phyloP scores from a whole-genome alignment of 30 jellyfish, hydroid and myxozoan genomes.

The Catostylus mosaicus region DNA sequence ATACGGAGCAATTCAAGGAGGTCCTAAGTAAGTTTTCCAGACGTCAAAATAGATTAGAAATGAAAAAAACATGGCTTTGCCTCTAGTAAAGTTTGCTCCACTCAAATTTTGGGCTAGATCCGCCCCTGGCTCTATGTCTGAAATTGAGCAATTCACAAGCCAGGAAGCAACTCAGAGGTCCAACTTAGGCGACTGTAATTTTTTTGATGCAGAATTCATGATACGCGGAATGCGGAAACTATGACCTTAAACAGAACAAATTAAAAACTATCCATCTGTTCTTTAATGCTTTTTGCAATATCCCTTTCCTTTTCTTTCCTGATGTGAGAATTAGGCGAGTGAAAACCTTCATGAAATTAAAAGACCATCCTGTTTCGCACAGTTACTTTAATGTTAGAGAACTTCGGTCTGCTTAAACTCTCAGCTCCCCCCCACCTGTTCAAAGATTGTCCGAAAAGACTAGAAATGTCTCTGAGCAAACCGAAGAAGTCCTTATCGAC shows the following conservation, averaged over 20 bases:
- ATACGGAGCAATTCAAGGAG: no score
- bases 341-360: constrained; percentile 25
- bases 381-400: constrained; percentile 30
- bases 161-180: constrained; percentile 19
- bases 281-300: constrained; percentile 9
- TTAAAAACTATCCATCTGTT: constrained; percentile 19
- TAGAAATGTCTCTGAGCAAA: background rate
- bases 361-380: constrained; percentile 28
- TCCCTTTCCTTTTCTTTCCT: constrained; percentile 24
- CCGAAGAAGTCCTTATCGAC: constrained; percentile 3
- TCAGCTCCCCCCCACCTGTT: constrained; percentile 30
- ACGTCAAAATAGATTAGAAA: no score
- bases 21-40: no score
- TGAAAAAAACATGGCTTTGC: no score
- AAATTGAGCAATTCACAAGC: constrained; percentile 20
- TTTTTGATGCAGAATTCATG: background rate
- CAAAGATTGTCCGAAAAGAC: constrained; percentile 5
- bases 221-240: constrained; percentile 39
- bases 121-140: constrained; percentile 15
- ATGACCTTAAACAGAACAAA: constrained; percentile 28
- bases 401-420: constrained; percentile 14
- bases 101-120: no score
- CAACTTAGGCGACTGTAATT: constrained; percentile 25
- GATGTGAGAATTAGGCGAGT: constrained; percentile 45
- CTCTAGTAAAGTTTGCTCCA: no score